Evolutionary conservation across 2,888 invertebrate species (phyloP).

Genomic region (Tenthredo scrophulariae): DNA sequence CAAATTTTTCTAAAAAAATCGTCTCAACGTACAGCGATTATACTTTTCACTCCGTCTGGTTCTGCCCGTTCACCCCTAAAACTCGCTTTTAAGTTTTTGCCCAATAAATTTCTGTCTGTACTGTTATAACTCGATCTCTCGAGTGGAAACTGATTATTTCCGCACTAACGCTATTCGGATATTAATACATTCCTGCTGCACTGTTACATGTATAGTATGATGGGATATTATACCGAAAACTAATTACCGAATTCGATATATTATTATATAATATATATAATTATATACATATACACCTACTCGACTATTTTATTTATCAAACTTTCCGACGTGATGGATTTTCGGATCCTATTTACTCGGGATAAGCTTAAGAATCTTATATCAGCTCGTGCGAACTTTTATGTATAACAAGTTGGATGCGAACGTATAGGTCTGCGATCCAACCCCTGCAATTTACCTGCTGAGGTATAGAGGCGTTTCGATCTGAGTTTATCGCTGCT

Average conservation of each 20-base stretch:
- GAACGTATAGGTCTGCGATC: not conserved
- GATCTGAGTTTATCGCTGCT: slow-evolving; percentile 4
- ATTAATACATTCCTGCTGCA: not conserved
- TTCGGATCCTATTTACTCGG: not conserved
- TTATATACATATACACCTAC: not conserved
- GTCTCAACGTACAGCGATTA: not conserved
- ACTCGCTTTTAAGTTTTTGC: slow-evolving; percentile 14
- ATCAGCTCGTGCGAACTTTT: not conserved
- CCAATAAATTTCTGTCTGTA: not conserved
- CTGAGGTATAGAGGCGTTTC: not conserved
- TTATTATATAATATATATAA: not conserved
- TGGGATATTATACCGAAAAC: slow-evolving; percentile 14
- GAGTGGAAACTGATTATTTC: slow-evolving; percentile 39
- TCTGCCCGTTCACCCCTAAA: not conserved
- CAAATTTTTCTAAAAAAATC: not conserved
- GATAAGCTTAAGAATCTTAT: not conserved
- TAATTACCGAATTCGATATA: slow-evolving; percentile 3
- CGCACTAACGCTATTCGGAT: slow-evolving; percentile 8
- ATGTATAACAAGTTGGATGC: not conserved
- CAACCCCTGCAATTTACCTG: not conserved
- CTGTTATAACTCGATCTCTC: not conserved
- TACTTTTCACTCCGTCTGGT: not conserved
- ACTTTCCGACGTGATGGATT: not conserved
- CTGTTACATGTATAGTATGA: not conserved
- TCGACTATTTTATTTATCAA: not conserved